Conservation (phyloP, 1,140 invertebrate species). For the Wasmannia auropunctata region DNA sequence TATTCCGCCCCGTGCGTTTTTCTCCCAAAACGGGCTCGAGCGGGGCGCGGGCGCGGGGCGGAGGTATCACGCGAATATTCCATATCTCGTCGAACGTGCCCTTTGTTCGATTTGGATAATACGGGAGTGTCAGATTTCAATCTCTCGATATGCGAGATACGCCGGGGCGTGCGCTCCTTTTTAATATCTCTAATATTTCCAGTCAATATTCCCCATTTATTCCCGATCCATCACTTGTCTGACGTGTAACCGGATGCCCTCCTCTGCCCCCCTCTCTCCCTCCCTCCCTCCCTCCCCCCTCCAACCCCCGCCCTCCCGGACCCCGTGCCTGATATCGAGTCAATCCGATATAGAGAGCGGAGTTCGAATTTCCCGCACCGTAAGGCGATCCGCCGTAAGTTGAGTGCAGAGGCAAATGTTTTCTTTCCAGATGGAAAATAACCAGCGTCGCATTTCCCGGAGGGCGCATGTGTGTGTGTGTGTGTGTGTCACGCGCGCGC, state of each 20-base stretch:
- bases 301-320: conserved; percentile 11
- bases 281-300: no score
- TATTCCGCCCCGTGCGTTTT: not conserved
- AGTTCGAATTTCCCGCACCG: conserved; percentile 68
- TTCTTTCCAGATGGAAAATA: conserved; percentile 67
- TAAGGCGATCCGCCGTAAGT: conserved; percentile 58
- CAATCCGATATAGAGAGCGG: conserved; percentile 65
- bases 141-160: conserved; percentile 72
- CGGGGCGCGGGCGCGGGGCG: not conserved
- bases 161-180: conserved; percentile 66
- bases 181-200: conserved; percentile 81
- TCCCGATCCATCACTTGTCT: conserved; percentile 77
- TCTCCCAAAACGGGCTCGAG: conserved; percentile 7
- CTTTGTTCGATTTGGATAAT: conserved; percentile 66
- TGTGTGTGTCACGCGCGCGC: not conserved
- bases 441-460: conserved; percentile 32
- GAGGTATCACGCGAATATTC: conserved; percentile 32
- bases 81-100: conserved; percentile 44
- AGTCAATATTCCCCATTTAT: conserved; percentile 80
- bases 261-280: no score
- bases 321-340: conserved; percentile 60
- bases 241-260: conserved; percentile 77
- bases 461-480: not conserved
- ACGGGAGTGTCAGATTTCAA: conserved; percentile 71
- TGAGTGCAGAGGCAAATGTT: conserved; percentile 64